Percentiles rank a stretch among this genome's conserved stretches.
Evolutionary conservation across 2,888 invertebrate species (phyloP).

Genomic region (Drosophila borealis): DNA sequence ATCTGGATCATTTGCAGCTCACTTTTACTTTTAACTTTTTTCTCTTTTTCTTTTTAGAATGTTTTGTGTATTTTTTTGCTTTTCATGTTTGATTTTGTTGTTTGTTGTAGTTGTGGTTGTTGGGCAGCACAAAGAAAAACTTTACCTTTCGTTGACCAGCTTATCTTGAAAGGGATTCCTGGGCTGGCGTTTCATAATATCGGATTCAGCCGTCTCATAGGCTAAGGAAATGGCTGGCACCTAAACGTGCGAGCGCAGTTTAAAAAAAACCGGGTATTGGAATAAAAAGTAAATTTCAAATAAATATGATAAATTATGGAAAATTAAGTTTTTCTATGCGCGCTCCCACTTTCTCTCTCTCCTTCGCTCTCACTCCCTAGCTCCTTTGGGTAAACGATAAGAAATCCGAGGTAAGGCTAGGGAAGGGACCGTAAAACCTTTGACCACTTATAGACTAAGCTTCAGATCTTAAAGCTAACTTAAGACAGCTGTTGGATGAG

Average conservation of each 20-base stretch:
- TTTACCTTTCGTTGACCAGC: constrained; percentile 99
- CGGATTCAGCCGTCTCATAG: constrained; percentile 99
- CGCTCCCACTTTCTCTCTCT: constrained; percentile 2
- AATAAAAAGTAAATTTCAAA: constrained; percentile 67
- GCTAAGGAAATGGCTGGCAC: constrained; percentile 99
- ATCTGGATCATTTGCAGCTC: constrained; percentile 35
- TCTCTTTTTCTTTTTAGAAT: constrained; percentile 37
- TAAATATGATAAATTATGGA: constrained; percentile 73
- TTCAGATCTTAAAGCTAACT: constrained; percentile 48
- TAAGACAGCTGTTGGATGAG: constrained; percentile 38
- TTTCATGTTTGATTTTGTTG: constrained; percentile 27
- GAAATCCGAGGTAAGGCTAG: constrained; percentile 14
- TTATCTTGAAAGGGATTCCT: constrained; percentile 98
- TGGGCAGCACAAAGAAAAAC: constrained; percentile 81
- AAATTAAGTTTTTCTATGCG: constrained; percentile 25
- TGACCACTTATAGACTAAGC: constrained; percentile 40
- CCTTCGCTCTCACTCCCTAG: neutral
- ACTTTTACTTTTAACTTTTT: constrained; percentile 37
- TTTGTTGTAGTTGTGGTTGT: constrained; percentile 34
- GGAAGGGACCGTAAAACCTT: neutral
- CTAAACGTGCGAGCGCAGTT: constrained; percentile 85
- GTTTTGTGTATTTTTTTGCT: constrained; percentile 39
- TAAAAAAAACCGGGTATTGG: constrained; percentile 38
- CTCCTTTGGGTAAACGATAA: constrained; percentile 21
- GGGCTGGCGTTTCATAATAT: constrained; percentile 99